phyloP scores from a whole-genome alignment of 2,113 vertebrate species.

The Podilymbus podiceps region DNA sequence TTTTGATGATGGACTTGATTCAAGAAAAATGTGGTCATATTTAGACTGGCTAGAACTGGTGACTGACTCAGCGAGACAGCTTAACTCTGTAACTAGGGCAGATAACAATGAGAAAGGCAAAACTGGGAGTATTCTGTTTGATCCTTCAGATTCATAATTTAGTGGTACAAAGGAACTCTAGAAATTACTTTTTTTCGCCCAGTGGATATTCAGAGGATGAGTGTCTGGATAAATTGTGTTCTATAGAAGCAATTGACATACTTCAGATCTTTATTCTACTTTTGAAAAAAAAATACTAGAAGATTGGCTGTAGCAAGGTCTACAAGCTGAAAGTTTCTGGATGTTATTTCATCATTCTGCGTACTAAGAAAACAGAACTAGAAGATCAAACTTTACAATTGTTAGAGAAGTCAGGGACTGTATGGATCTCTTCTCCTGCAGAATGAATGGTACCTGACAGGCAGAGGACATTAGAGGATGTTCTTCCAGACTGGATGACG shows the following conservation, averaged over 20 bases:
- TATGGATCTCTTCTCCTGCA: not conserved
- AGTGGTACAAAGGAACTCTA: not conserved
- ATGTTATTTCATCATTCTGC: not conserved
- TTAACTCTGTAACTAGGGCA: not conserved
- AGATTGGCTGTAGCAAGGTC: not conserved
- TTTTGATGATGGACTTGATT: not conserved
- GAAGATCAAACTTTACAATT: not conserved
- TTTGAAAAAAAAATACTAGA: not conserved
- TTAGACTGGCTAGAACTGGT: not conserved
- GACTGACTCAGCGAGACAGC: not conserved
- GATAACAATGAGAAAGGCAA: not conserved
- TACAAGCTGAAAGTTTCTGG: not conserved
- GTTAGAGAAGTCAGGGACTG: not conserved
- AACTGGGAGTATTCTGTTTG: not conserved
- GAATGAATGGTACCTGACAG: not conserved
- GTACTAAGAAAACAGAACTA: not conserved
- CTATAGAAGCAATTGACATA: not conserved
- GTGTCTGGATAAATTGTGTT: not conserved
- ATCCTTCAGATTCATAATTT: not conserved
- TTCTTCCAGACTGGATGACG: not conserved
- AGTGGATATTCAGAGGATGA: not conserved
- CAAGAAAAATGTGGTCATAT: slow-evolving; percentile 21
- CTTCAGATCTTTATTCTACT: not conserved
- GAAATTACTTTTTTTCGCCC: not conserved
- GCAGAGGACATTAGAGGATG: not conserved